Evolutionary conservation across 2,797 vertebrate genomes (phyloP).

Genomic region (Falco rusticolus): DNA sequence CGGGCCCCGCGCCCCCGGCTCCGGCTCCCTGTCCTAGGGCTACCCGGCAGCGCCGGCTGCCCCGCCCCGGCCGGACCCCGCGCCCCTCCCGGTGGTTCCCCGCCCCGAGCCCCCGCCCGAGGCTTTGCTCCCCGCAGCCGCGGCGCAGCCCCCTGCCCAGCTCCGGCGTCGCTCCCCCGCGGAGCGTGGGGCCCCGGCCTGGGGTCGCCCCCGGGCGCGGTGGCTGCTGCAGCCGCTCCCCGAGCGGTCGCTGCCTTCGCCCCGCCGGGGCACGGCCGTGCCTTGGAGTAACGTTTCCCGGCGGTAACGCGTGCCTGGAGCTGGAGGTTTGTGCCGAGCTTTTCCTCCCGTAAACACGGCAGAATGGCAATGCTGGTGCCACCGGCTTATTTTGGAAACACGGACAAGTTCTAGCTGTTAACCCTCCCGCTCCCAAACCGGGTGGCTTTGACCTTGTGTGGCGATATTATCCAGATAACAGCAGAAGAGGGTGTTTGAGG

Average conservation of each 20-base stretch:
- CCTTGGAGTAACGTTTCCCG: neutral
- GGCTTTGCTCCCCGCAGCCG: neutral
- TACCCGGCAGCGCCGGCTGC: neutral
- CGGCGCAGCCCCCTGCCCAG: neutral
- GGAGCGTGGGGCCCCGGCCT: too few species aligned
- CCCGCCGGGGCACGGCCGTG: neutral
- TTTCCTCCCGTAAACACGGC: neutral
- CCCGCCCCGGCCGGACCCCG: neutral
- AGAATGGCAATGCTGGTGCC: neutral
- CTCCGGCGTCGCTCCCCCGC: too few species aligned
- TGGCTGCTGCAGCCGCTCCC: neutral
- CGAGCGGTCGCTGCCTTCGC: neutral
- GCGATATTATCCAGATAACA: neutral
- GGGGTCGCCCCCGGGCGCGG: neutral
- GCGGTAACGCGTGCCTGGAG: neutral
- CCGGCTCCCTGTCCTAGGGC: neutral
- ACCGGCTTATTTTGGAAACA: constrained; percentile 44
- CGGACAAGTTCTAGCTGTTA: neutral
- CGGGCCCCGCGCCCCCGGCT: neutral
- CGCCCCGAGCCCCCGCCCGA: neutral
- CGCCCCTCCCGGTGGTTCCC: too few species aligned
- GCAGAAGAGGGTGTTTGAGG: neutral
- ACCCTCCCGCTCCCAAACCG: neutral
- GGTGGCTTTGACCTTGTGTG: constrained; percentile 5
- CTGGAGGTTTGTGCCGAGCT: neutral